Evolutionary conservation across 2,888 invertebrate species (phyloP).

Genomic region (Callimorpha dominula): DNA sequence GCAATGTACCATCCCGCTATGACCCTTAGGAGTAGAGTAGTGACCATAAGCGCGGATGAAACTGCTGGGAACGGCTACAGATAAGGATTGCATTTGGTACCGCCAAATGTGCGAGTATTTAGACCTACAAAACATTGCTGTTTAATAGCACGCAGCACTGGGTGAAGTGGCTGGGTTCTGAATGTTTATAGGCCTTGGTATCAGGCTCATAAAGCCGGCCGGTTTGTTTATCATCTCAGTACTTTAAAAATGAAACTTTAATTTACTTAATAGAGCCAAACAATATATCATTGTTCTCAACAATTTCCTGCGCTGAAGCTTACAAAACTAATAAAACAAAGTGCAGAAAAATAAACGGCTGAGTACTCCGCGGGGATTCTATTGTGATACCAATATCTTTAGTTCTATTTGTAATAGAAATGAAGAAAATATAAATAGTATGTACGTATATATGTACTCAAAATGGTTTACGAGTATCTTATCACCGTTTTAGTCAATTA

Average conservation of each 20-base stretch:
- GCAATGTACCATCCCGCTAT: too few relatives aligned
- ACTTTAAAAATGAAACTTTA: background rate
- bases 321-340: constrained; percentile 44
- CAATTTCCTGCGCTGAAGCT: constrained; percentile 24
- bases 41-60: too few relatives aligned
- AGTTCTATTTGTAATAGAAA: constrained; percentile 13
- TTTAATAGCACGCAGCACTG: too few relatives aligned
- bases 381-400: constrained; percentile 18
- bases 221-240: background rate
- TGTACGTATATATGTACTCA: background rate
- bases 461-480: background rate
- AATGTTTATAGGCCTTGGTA: background rate
- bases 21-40: too few relatives aligned
- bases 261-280: constrained; percentile 18
- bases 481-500: background rate
- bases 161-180: too few relatives aligned
- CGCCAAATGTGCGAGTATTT: too few relatives aligned
- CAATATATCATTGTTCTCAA: constrained; percentile 10
- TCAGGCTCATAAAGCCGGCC: too few relatives aligned
- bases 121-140: too few relatives aligned
- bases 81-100: too few relatives aligned
- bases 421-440: background rate
- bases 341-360: constrained; percentile 40
- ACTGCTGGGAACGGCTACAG: too few relatives aligned
- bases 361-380: constrained; percentile 30